Percentiles rank a stretch among this genome's conserved stretches.
These are phyloP conservation scores for Turritopsis dohrnii DNA, from an alignment of 30 jellyfish, hydroid and myxozoan species.

Conservation along the genomic window DNA sequence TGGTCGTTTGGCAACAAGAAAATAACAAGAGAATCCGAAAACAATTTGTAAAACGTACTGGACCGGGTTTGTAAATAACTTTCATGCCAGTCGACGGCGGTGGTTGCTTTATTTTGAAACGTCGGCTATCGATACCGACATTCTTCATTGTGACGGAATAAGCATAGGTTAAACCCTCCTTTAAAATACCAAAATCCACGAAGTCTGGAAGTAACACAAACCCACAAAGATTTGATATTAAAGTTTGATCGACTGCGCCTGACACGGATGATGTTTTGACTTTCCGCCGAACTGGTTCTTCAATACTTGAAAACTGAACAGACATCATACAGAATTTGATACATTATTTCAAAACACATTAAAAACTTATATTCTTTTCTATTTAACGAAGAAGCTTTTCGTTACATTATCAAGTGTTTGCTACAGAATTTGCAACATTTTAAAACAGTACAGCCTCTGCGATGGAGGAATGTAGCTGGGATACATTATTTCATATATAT, in stretches of 20 bases:
- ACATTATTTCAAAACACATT: too few relatives aligned
- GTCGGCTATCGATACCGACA: slow-evolving; percentile 71
- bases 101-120: slow-evolving; percentile 82
- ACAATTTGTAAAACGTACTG: slow-evolving; percentile 77
- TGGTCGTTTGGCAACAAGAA: background rate
- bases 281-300: slow-evolving; percentile 69
- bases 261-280: slow-evolving; percentile 75
- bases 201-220: slow-evolving; percentile 60
- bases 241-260: slow-evolving; percentile 62
- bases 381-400: too few relatives aligned
- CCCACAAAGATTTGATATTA: slow-evolving; percentile 62
- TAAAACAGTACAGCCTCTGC: too few relatives aligned
- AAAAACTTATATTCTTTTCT: too few relatives aligned
- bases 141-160: slow-evolving; percentile 62
- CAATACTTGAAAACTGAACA: slow-evolving; percentile 38
- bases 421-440: too few relatives aligned
- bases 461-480: too few relatives aligned
- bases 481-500: too few relatives aligned
- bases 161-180: slow-evolving; percentile 68
- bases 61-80: slow-evolving; percentile 69
- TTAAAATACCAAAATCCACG: slow-evolving; percentile 79
- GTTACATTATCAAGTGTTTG: too few relatives aligned
- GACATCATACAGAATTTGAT: too few relatives aligned
- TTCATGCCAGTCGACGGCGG: slow-evolving; percentile 95
- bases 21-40: too few relatives aligned